These are phyloP conservation scores for Percopsis transmontana DNA, from an alignment of 2,113 vertebrate genomes.

Conservation along the genomic window DNA sequence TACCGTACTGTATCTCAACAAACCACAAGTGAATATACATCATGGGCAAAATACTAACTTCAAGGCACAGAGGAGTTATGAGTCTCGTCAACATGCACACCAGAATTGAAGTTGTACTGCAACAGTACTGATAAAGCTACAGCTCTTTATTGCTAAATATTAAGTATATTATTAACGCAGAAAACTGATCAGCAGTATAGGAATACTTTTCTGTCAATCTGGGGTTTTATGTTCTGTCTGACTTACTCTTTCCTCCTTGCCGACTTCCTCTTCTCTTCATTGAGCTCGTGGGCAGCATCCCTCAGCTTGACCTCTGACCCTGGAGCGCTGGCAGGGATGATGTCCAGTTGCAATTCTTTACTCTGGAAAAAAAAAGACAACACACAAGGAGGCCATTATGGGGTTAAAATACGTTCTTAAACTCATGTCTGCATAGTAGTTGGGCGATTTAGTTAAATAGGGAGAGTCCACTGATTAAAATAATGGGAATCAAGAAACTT, in stretches of 20 bases:
- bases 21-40: neutral
- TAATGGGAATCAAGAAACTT: no score
- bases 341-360: conserved; percentile 96
- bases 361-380: conserved; percentile 79
- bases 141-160: neutral
- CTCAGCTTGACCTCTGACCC: conserved; percentile 98
- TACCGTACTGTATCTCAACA: neutral
- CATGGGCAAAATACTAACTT: neutral
- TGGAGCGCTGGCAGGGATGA: conserved; percentile 93
- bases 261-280: conserved; percentile 97
- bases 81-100: neutral
- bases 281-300: conserved; percentile 95
- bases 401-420: neutral
- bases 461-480: no score
- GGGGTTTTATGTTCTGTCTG: neutral
- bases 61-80: neutral
- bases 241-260: conserved; percentile 97
- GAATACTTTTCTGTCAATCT: neutral
- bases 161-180: neutral
- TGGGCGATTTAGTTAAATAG: no score
- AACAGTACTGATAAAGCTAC: no score
- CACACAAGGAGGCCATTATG: conserved; percentile 5
- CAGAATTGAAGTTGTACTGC: no score
- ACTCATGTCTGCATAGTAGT: no score
- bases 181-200: neutral